Evolutionary conservation across 2,113 vertebrate genomes (phyloP).

Genomic region (Psittacula cyanocephala): DNA sequence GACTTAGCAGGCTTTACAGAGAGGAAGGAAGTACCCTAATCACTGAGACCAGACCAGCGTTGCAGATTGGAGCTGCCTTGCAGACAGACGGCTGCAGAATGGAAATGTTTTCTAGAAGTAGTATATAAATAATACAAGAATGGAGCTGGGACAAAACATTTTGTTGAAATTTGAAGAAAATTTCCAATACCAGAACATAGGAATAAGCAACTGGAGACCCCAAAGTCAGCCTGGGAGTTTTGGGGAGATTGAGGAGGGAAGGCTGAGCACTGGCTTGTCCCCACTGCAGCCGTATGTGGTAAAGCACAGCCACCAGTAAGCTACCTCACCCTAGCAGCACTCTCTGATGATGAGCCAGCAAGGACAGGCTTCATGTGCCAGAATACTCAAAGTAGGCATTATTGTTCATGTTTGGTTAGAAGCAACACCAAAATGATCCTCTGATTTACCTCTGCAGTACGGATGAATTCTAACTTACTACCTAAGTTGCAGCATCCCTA

Average conservation of each 20-base stretch:
- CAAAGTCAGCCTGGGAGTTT: background rate
- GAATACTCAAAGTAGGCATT: background rate
- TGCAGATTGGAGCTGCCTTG: background rate
- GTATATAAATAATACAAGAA: background rate
- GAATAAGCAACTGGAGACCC: background rate
- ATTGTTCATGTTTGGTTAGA: background rate
- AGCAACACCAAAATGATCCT: background rate
- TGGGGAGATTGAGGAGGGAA: background rate
- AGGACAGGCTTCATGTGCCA: background rate
- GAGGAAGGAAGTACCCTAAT: background rate
- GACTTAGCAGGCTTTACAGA: background rate
- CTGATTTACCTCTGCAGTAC: background rate
- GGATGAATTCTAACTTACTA: background rate
- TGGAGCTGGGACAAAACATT: background rate
- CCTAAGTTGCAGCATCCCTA: background rate
- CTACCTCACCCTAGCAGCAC: background rate
- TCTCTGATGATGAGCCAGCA: background rate
- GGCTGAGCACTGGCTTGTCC: background rate
- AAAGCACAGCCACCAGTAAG: accelerated
- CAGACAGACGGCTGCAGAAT: background rate
- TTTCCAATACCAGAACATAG: background rate
- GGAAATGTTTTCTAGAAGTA: background rate
- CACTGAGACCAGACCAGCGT: background rate
- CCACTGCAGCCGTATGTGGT: background rate
- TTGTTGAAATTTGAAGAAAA: background rate